Evolutionary conservation across 2,888 invertebrate genomes (phyloP).

Genomic region (Aleiodes leptofemur): DNA sequence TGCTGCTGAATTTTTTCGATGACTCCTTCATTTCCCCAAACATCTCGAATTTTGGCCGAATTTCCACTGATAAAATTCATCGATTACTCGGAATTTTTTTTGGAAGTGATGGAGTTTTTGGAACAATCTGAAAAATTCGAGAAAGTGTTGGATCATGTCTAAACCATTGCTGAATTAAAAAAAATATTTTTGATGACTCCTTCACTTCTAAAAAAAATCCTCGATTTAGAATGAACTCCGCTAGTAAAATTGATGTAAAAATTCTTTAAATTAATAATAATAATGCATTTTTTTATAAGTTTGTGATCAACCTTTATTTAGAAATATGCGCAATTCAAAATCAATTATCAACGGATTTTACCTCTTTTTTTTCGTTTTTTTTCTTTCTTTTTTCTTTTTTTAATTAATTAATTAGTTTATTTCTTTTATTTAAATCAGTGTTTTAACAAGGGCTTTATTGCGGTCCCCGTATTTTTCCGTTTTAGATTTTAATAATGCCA

Average conservation of each 20-base stretch:
- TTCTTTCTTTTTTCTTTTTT: background rate
- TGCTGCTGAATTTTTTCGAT: no score
- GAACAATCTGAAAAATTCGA: no score
- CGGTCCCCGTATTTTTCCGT: constrained; percentile 32
- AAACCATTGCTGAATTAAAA: no score
- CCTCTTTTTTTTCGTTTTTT: background rate
- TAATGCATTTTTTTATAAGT: constrained; percentile 33
- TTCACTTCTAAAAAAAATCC: no score
- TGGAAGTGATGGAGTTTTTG: background rate
- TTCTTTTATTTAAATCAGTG: constrained; percentile 23
- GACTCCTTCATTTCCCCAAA: no score
- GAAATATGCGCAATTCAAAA: constrained; percentile 65
- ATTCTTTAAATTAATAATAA: background rate
- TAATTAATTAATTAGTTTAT: background rate
- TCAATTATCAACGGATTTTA: constrained; percentile 51
- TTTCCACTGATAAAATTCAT: no score
- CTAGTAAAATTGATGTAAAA: no score
- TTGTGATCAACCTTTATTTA: constrained; percentile 66
- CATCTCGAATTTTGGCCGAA: no score
- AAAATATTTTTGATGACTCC: no score
- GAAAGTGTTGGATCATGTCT: no score
- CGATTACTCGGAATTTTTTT: background rate
- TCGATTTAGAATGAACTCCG: no score
- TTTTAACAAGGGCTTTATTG: constrained; percentile 41
- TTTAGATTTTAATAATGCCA: constrained; percentile 20